A percentile compares a stretch with the other conserved stretches of the same genome.
These are phyloP conservation scores for Xanthia togata DNA, from an alignment of 2,888 invertebrate species.

Conservation along the genomic window DNA sequence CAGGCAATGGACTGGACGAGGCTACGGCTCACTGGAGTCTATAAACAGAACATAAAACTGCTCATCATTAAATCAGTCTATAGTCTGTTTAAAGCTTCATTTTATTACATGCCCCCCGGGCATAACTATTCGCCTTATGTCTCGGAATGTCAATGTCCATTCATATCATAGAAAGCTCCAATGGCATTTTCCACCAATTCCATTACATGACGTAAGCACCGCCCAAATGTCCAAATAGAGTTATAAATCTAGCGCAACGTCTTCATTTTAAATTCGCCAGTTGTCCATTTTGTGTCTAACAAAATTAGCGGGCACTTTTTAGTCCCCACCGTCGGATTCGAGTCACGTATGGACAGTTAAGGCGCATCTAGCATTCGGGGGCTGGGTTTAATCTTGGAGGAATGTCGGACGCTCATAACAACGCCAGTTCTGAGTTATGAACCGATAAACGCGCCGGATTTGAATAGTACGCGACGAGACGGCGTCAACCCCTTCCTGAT, in stretches of 20 bases:
- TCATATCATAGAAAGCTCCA: constrained; percentile 53
- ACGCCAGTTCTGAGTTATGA: constrained; percentile 83
- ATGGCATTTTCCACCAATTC: constrained; percentile 66
- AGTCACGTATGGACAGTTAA: constrained; percentile 80
- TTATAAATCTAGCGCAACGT: constrained; percentile 76
- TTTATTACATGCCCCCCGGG: constrained; percentile 42
- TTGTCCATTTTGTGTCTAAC: constrained; percentile 73
- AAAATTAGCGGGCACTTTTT: constrained; percentile 82
- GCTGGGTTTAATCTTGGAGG: constrained; percentile 84
- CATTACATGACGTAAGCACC: constrained; percentile 64
- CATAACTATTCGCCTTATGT: constrained; percentile 42
- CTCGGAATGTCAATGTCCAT: constrained; percentile 55
- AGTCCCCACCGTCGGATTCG: constrained; percentile 71
- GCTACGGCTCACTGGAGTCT: constrained; percentile 10
- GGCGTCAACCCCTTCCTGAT: constrained; percentile 75
- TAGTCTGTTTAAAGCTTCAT: constrained; percentile 44
- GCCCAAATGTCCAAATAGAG: constrained; percentile 73
- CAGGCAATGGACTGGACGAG: background rate
- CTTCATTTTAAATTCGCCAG: constrained; percentile 77
- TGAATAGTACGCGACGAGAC: constrained; percentile 81
- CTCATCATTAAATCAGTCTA: constrained; percentile 60
- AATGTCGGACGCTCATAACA: constrained; percentile 83
- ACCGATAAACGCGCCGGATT: constrained; percentile 84
- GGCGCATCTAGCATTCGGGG: constrained; percentile 71
- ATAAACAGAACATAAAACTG: constrained; percentile 43